These are phyloP conservation scores for Ispidina lecontei DNA, from an alignment of 2,797 vertebrate genomes.

Conservation along the genomic window DNA sequence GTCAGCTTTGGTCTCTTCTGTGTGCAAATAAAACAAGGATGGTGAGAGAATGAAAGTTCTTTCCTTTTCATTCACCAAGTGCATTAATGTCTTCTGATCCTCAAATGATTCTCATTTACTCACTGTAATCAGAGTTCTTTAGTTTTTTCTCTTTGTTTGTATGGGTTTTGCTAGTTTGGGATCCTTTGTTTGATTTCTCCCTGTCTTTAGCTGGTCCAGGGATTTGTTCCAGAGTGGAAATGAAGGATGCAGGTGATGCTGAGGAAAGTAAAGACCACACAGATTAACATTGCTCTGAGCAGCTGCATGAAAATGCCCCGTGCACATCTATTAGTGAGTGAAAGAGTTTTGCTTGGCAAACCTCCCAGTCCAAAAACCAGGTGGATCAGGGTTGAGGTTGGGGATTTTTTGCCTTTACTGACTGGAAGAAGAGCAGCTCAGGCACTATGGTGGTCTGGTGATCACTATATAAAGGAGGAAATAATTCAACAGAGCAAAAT, in stretches of 20 bases:
- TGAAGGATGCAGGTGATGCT: neutral
- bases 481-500: neutral
- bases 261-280: neutral
- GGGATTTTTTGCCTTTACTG: neutral
- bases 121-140: neutral
- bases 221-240: neutral
- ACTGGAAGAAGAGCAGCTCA: neutral
- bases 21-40: neutral
- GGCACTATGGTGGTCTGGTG: accelerated
- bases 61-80: neutral
- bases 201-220: neutral
- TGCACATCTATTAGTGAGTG: neutral
- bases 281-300: neutral
- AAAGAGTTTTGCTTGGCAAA: neutral
- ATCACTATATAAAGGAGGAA: neutral
- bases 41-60: neutral
- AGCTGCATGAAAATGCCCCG: neutral
- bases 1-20: neutral
- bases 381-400: neutral
- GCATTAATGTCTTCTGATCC: neutral
- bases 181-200: neutral
- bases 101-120: neutral
- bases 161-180: neutral
- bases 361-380: neutral
- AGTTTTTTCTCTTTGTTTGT: neutral